Conservation (phyloP, 2,113 vertebrate genomes). For the Ictalurus punctatus region DNA sequence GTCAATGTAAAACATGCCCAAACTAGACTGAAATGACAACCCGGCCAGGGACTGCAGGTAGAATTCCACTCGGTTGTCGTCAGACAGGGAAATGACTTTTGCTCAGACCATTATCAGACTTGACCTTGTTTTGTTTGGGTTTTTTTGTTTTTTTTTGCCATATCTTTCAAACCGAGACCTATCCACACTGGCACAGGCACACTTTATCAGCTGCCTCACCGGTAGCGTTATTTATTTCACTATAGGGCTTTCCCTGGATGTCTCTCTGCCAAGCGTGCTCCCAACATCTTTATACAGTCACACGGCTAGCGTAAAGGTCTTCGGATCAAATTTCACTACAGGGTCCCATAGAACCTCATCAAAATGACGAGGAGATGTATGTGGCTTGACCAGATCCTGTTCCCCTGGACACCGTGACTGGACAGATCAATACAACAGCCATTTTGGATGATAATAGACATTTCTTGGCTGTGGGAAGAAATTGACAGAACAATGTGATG, state of each 20-base stretch:
- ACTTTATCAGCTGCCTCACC: conserved; percentile 38
- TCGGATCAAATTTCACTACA: not conserved
- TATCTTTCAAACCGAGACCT: conserved; percentile 37
- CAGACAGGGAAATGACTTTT: conserved; percentile 58
- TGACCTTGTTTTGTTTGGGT: conserved; percentile 35
- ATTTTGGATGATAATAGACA: not conserved
- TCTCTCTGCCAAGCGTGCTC: not conserved
- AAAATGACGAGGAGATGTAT: not conserved
- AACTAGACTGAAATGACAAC: conserved; percentile 14
- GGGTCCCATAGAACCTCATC: not conserved
- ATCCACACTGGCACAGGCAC: conserved; percentile 15
- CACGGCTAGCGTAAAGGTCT: not conserved
- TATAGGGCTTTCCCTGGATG: conserved; percentile 34
- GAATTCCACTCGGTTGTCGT: conserved; percentile 52
- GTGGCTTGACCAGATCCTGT: not conserved
- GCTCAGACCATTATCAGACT: conserved; percentile 36
- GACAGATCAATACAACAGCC: too few relatives aligned
- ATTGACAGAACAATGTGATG: not conserved
- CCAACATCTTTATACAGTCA: not conserved
- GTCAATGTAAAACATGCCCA: conserved; percentile 13
- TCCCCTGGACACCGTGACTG: not conserved
- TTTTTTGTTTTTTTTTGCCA: not conserved
- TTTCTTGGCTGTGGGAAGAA: not conserved
- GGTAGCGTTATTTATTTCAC: conserved; percentile 29
- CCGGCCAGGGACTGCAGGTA: not conserved